Base-by-base conservation (phyloP, 2,888 invertebrate genomes). In the Drosophila colorata region DNA sequence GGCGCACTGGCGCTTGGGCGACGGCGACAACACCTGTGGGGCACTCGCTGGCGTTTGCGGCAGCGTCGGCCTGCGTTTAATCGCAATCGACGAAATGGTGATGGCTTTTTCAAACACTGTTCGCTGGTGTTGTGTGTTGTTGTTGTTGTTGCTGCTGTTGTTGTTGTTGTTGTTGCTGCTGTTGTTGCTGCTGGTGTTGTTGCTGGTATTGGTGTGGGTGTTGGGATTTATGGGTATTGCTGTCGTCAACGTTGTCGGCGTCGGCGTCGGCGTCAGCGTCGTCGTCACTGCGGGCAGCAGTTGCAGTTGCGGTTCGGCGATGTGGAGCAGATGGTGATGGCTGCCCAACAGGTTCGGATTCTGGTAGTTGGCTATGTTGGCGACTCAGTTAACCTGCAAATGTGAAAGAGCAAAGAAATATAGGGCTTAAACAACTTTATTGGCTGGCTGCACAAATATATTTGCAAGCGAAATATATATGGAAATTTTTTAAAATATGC, bases 31-130 rank as follows among this genome's bases (percentile, higher is more conserved):
- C 90, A 93, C 92, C 91, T 92, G 92, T 90, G 92, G 92, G 92
- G 92, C 92, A 91, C 92, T 92, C 91, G 92, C 92, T 92, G 93
- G 92, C 92, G 93, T 91, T 90, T 92, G 92, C 92, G 92, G 92
- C 92, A 92, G 92, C 92, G 92, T 92, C 91, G 92, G 92, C 92
- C 93, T 92, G 91, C 93, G 93, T 92, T 92, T 92, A 90, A 92
- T 92, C 92, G 92, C 92, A 91, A 92, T 92, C 91, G 92, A 92
- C 92, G 92, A 92, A 92, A 92, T 92, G 92, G 92, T 92, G 92
- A 92, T 92, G 91, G 92, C 89, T 92, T 92, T 92, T 92, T 91
- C 90, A 78, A 87, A 91, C 90, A 90, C 91, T 86, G 78, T 78
- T 80, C 80, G 85, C 86, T 91, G 91, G 91, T 90, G 80, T 85